A percentile compares a stretch with the other conserved stretches of the same genome.
These are phyloP conservation scores for Synergus itoensis DNA, from an alignment of 2,888 invertebrate species.

Conservation along the genomic window DNA sequence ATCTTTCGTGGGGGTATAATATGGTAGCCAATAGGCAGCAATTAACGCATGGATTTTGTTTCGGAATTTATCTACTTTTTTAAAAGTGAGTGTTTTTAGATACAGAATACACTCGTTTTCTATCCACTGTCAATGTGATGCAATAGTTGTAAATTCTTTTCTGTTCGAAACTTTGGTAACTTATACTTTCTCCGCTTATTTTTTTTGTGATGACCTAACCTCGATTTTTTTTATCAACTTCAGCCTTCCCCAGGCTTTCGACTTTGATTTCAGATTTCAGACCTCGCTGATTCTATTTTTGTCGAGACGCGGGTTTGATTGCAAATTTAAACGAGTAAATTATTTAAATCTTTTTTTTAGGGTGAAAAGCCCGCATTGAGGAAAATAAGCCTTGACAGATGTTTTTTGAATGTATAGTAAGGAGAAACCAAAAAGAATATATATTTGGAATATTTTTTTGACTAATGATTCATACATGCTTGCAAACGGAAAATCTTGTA, in stretches of 20 bases:
- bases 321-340: not conserved
- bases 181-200: no score
- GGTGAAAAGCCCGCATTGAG: not conserved
- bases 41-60: not conserved
- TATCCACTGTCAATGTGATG: no score
- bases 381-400: not conserved
- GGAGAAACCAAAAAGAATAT: not conserved
- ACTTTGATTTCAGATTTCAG: not conserved
- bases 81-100: not conserved
- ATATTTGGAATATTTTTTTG: not conserved
- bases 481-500: no score
- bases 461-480: no score
- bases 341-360: not conserved
- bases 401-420: slow-evolving; percentile 19
- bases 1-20: not conserved
- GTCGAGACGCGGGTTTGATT: not conserved
- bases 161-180: no score
- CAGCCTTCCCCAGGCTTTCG: not conserved
- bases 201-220: not conserved
- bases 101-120: no score
- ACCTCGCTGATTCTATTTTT: not conserved
- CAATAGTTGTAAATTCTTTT: no score
- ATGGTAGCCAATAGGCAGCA: not conserved
- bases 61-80: not conserved
- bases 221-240: not conserved